Percentiles rank a stretch among this genome's conserved stretches.
phyloP scores from a whole-genome alignment of 2,888 invertebrate species.

The Amphipyra berbera region DNA sequence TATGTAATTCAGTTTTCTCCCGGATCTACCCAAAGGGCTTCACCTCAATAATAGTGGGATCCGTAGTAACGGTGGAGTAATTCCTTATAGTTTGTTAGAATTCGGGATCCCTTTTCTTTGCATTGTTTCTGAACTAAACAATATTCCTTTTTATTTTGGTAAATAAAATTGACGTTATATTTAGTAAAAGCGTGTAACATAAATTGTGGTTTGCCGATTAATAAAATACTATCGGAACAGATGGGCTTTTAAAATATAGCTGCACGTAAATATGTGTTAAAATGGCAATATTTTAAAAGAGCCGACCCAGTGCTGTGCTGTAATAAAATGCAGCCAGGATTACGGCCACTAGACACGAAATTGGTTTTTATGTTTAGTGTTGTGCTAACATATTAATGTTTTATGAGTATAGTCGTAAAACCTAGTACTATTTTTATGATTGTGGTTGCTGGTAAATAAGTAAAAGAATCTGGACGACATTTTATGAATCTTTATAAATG shows the following conservation, averaged over 20 bases:
- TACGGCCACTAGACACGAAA: background rate
- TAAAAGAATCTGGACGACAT: background rate
- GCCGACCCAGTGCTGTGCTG: background rate
- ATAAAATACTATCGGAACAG: conserved; percentile 22
- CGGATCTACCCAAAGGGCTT: background rate
- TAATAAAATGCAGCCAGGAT: conserved; percentile 9
- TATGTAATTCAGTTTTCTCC: conserved; percentile 14
- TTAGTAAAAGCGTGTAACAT: conserved; percentile 9
- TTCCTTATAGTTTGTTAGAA: background rate
- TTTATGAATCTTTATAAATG: background rate
- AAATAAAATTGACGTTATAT: background rate
- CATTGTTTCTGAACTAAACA: conserved; percentile 1
- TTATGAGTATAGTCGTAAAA: background rate
- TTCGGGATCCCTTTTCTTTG: background rate
- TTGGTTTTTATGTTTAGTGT: conserved; percentile 1
- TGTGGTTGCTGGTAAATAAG: background rate
- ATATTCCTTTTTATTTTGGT: background rate
- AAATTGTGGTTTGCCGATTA: conserved; percentile 19
- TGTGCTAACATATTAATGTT: background rate
- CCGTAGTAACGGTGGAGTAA: conserved; percentile 1
- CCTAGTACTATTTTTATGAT: background rate
- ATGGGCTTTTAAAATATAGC: conserved; percentile 22
- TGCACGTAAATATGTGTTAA: conserved; percentile 20
- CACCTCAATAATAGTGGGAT: conserved; percentile 15
- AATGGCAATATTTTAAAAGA: conserved; percentile 22